Base-by-base conservation (phyloP, 2,797 vertebrate genomes). In the Eptatretus atami region DNA sequence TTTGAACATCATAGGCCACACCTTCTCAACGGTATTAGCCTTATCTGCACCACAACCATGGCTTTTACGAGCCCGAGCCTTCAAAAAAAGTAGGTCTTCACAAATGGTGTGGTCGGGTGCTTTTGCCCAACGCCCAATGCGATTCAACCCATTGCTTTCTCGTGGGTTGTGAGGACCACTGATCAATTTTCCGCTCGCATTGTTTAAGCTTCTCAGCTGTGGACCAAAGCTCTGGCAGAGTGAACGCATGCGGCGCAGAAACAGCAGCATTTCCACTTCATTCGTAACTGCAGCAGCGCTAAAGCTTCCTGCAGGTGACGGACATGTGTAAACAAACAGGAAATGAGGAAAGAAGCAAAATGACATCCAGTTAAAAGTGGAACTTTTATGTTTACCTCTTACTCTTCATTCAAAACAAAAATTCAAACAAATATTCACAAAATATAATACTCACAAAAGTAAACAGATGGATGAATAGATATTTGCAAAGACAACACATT, bases 251-350 rank as follows among this genome's bases (percentile, higher is more conserved):
- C 78, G 77, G 60, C 79, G 79, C 67, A 82, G 71, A 71, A 98
- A 86, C 68, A 98, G 72, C 66, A 76, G n/a, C 79, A n/a, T n/a
- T 87, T 81, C 88, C 87, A 95, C 70, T 84, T 93, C 67, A 85
- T 81, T 65, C 82, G 80, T 57, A 98, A 76, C 64, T 86, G 79
- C 55, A 81, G 76, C 69, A 86, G 71, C 67, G 80, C 75, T 66
- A 64, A 75, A 67, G 85, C 82, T 70, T 73, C 76, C 88, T 98
- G 70, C 66, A 74, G 75, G 24, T n/a, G 74, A 64, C 63, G 12
- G 13, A 54, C 64, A 61, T 25, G 52, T 63, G 24, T n/a, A 24
- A 31, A 31, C 31, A 31, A 31, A 31, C 31, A 31, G 31, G 31
- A 31, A 31, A 31, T 31, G 6, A 31, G 31, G 31, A 6, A 31